Evolutionary conservation across 1,140 invertebrate genomes (phyloP).

Genomic region (Drosophila sucinea): DNA sequence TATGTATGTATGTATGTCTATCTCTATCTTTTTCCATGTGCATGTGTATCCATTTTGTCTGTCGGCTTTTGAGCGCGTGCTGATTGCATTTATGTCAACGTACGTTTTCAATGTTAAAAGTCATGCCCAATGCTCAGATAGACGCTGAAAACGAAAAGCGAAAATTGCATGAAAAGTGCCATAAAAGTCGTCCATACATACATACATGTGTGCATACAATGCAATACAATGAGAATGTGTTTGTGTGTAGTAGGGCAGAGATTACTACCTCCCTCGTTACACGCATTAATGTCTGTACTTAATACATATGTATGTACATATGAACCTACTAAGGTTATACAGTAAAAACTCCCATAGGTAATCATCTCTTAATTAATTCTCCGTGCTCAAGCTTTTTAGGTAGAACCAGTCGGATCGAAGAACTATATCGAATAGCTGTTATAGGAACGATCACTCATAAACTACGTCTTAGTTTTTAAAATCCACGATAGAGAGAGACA

Average conservation of each 20-base stretch:
- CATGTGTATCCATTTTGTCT: constrained; percentile 13
- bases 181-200: constrained; percentile 45
- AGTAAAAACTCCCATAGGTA: no score
- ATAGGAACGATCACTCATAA: no score
- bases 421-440: no score
- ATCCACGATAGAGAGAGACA: no score
- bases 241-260: background rate
- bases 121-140: constrained; percentile 27
- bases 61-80: constrained; percentile 55
- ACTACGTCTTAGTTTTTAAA: no score
- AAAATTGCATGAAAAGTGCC: constrained; percentile 72
- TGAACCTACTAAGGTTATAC: background rate
- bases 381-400: no score
- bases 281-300: background rate
- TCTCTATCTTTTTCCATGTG: constrained; percentile 30
- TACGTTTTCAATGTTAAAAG: constrained; percentile 76
- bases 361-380: no score
- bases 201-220: background rate
- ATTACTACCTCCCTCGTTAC: background rate
- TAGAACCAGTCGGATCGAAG: no score
- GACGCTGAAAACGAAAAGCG: constrained; percentile 33
- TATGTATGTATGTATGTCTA: background rate
- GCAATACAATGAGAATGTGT: background rate
- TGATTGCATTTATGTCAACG: constrained; percentile 78
- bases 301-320: background rate